Percentiles rank a stretch among this genome's conserved stretches.
phyloP scores from a whole-genome alignment of 2,888 invertebrate species.

The Drosophila antonietae region DNA sequence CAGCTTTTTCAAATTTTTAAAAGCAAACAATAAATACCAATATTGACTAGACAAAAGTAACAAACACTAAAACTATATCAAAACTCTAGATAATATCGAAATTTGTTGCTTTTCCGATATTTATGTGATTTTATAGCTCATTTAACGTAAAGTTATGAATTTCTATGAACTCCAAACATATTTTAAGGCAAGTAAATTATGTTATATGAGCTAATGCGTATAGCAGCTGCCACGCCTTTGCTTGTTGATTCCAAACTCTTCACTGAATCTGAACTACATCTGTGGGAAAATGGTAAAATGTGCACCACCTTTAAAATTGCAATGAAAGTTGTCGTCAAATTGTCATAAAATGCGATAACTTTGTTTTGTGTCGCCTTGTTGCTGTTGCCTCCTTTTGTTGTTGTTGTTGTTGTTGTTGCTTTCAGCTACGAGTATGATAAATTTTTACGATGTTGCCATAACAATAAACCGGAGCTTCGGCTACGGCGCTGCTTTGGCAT shows the following conservation, averaged over 20 bases:
- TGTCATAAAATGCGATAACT: constrained; percentile 80
- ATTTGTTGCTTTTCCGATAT: background rate
- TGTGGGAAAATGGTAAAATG: background rate
- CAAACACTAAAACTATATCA: background rate
- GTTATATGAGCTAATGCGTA: background rate
- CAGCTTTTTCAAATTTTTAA: background rate
- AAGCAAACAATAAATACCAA: background rate
- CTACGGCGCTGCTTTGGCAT: constrained; percentile 61
- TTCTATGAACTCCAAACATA: background rate
- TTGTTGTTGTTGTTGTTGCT: constrained; percentile 38
- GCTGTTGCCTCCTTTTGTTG: constrained; percentile 22
- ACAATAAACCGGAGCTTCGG: constrained; percentile 76
- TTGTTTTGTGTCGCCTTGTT: constrained; percentile 64
- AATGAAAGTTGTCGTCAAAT: constrained; percentile 79
- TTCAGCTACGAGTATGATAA: constrained; percentile 74
- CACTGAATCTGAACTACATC: background rate
- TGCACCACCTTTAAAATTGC: constrained; percentile 74
- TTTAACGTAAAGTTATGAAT: background rate
- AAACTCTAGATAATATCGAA: background rate
- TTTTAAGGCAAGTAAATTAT: background rate
- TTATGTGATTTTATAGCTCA: background rate
- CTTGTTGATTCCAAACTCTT: background rate
- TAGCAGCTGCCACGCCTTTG: constrained; percentile 13
- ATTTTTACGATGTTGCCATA: constrained; percentile 79
- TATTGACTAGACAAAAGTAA: background rate